These are phyloP conservation scores for Tamias sibiricus DNA, from an alignment of 2,113 vertebrate genomes.

Conservation along the genomic window DNA sequence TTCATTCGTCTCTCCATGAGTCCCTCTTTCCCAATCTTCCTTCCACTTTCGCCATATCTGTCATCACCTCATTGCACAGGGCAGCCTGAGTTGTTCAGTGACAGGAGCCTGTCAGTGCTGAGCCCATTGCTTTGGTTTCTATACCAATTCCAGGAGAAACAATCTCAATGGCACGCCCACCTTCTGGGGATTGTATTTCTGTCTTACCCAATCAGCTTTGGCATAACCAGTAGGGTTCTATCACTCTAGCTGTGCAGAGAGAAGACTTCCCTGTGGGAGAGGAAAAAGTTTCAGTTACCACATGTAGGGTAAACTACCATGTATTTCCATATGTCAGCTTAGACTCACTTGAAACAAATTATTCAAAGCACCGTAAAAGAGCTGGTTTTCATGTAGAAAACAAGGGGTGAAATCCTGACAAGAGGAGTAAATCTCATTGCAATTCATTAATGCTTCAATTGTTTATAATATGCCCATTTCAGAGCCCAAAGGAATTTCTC, in stretches of 20 bases:
- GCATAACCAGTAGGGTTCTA: neutral
- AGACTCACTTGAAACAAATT: neutral
- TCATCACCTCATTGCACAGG: neutral
- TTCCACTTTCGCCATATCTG: neutral
- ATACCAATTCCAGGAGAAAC: neutral
- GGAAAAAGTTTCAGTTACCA: neutral
- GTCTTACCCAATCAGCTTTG: neutral
- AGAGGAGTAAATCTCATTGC: neutral
- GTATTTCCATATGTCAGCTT: neutral
- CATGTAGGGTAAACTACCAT: neutral
- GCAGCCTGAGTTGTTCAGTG: neutral
- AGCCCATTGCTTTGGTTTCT: neutral
- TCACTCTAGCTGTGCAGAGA: neutral
- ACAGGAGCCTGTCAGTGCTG: neutral
- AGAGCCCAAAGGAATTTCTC: neutral
- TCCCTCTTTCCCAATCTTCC: neutral
- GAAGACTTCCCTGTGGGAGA: neutral
- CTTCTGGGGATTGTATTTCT: neutral
- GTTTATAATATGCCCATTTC: conserved; percentile 21
- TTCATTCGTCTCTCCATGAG: neutral
- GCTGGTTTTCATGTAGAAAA: neutral
- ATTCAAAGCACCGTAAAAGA: neutral
- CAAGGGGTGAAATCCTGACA: neutral
- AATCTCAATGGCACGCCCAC: neutral
- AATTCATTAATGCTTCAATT: neutral